These are phyloP conservation scores for Zelleria hepariella DNA, from an alignment of 2,888 invertebrate genomes.

Conservation along the genomic window DNA sequence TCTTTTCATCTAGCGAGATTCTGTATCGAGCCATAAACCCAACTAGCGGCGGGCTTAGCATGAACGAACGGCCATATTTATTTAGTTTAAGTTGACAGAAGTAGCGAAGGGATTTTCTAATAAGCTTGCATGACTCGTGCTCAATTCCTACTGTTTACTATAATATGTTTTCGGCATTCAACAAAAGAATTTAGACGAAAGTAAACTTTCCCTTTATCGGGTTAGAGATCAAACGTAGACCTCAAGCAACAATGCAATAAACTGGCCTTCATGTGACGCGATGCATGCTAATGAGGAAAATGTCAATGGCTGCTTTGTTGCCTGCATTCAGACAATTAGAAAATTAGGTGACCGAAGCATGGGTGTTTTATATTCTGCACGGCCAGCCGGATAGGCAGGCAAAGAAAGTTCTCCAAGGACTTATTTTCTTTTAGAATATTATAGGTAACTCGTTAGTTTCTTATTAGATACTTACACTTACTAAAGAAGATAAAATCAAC, in stretches of 20 bases:
- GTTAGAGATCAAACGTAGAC: constrained; percentile 42
- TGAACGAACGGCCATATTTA: too few relatives aligned
- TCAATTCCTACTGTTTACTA: background rate
- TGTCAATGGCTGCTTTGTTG: constrained; percentile 26
- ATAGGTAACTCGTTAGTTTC: background rate
- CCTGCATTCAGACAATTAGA: constrained; percentile 32
- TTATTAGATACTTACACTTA: background rate
- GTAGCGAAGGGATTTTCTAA: too few relatives aligned
- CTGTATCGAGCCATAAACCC: too few relatives aligned
- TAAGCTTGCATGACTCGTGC: background rate
- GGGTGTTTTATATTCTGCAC: background rate
- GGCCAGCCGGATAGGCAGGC: background rate
- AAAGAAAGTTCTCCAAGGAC: background rate
- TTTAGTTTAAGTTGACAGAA: too few relatives aligned
- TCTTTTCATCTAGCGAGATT: too few relatives aligned
- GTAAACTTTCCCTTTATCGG: constrained; percentile 52
- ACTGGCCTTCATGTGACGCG: constrained; percentile 30
- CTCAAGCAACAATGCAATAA: constrained; percentile 39
- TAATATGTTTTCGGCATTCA: background rate
- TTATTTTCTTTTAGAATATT: background rate
- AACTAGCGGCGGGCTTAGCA: too few relatives aligned
- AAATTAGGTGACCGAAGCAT: constrained; percentile 26
- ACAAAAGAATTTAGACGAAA: constrained; percentile 9
- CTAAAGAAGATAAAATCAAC: too few relatives aligned
- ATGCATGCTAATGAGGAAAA: constrained; percentile 44